Base-by-base conservation (phyloP, 2,888 invertebrate genomes). In the Ophion obscuratus region DNA sequence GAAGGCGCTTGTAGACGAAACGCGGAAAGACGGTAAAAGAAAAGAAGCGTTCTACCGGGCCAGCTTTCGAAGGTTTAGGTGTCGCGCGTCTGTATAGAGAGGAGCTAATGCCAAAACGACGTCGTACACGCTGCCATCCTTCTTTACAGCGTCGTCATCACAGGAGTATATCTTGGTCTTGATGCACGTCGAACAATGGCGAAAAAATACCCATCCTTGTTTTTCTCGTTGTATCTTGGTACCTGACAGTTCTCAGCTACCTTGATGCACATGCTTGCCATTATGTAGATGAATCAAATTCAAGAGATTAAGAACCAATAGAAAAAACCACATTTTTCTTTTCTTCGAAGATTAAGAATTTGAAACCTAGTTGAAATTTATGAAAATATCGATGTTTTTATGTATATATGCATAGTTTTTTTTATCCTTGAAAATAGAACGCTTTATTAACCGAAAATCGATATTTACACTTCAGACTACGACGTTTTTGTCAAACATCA, bases 141-240 rank as follows among this genome's bases (percentile, higher is more conserved):
- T 59, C 81, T 36, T 44, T 40, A 85, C 61, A 75, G 59, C 85
- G 89, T 89, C 88, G 90, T 91, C 91, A 88, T 90, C 91, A 88
- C 90, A 89, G 89, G 89, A 90, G 90, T 90, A 90, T 92, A 91
- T 91, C 92, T 92, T 91, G 88, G 92, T 91, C 92, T 92, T 92
- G 89, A 90, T 91, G 92, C 91, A 90, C 91, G 88, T 92, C 88
- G 92, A 92, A 93, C 92, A 93, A 92, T 92, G 91, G 90, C 90
- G 92, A 91, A 92, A 92, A 91, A 91, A 90, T 89, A 89, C 89
- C 89, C 90, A 87, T 84, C 85, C 81, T 67, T 86, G 87, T 83
- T 83, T 84, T 74, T 82, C 77, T 78, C 85, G 85, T 88, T 75
- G 87, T 84, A 81, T 68, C 84, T 81, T 87, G 81, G 83, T 86